Conservation (phyloP, 2,797 vertebrate species). For the Ispidina picta region DNA sequence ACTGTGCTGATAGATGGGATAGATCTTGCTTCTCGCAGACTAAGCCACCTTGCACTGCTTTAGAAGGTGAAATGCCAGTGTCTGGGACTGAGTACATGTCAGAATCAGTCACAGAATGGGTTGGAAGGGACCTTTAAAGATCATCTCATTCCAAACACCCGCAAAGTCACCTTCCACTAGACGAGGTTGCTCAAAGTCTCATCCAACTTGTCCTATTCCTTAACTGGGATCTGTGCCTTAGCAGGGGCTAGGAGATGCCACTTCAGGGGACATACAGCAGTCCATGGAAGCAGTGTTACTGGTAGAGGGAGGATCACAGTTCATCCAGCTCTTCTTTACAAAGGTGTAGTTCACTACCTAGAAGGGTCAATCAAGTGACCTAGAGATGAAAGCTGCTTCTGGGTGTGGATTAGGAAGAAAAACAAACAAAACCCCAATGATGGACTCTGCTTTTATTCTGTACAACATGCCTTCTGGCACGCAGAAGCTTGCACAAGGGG, state of each 20-base stretch:
- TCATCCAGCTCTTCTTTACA: background rate
- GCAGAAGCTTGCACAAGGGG: background rate
- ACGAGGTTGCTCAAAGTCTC: background rate
- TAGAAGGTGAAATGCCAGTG: background rate
- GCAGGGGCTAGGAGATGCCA: background rate
- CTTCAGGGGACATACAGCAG: background rate
- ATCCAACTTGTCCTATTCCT: background rate
- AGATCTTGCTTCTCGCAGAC: background rate
- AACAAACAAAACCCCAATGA: background rate
- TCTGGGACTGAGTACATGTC: background rate
- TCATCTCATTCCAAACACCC: too few species aligned
- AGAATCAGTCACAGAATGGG: background rate
- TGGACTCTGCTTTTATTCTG: background rate
- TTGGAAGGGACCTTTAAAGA: background rate
- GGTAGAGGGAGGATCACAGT: background rate
- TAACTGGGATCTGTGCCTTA: background rate
- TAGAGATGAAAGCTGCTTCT: background rate
- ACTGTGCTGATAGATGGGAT: background rate
- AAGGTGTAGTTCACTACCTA: background rate
- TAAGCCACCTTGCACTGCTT: background rate
- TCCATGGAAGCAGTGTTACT: background rate
- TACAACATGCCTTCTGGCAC: background rate
- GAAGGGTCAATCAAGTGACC: background rate
- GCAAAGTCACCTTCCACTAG: background rate
- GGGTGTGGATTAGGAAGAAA: background rate